Conservation (phyloP, 1,140 invertebrate species). For the Oryzaephilus surinamensis region DNA sequence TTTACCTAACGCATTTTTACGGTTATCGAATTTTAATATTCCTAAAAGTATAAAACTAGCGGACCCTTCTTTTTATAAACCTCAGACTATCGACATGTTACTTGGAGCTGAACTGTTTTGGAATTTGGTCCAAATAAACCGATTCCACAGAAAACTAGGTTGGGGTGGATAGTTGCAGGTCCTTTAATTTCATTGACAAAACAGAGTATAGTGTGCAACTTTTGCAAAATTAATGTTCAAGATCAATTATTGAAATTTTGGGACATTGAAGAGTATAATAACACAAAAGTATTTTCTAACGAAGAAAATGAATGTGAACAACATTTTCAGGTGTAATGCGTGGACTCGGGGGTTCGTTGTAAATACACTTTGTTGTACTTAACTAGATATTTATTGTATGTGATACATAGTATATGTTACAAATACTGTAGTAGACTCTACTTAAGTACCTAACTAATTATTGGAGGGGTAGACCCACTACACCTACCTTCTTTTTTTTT, state of each 20-base stretch:
- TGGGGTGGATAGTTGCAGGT: constrained; percentile 13
- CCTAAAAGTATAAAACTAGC: constrained; percentile 24
- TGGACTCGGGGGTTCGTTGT: too few relatives aligned
- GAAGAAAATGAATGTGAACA: constrained; percentile 24
- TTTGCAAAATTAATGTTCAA: constrained; percentile 1
- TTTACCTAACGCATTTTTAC: constrained; percentile 4
- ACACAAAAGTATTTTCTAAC: constrained; percentile 11
- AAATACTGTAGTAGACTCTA: too few relatives aligned
- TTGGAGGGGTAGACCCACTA: too few relatives aligned
- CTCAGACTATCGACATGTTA: constrained; percentile 21
- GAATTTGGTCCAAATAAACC: constrained; percentile 16
- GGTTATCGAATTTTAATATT: constrained; percentile 11
- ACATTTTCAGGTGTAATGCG: constrained; percentile 24
- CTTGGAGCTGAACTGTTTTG: constrained; percentile 26
- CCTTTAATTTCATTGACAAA: neutral
- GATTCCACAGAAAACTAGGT: constrained; percentile 21
- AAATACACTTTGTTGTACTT: too few relatives aligned
- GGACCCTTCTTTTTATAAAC: constrained; percentile 26
- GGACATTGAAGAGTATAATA: constrained; percentile 23
- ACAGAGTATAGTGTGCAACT: neutral
- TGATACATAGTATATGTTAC: too few relatives aligned
- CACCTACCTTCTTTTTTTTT: too few relatives aligned
- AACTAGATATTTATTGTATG: too few relatives aligned
- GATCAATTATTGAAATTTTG: constrained; percentile 21
- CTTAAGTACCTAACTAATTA: too few relatives aligned